Evolutionary conservation across 2,797 vertebrate genomes (phyloP).

Genomic region (Tolypeutes matacus): DNA sequence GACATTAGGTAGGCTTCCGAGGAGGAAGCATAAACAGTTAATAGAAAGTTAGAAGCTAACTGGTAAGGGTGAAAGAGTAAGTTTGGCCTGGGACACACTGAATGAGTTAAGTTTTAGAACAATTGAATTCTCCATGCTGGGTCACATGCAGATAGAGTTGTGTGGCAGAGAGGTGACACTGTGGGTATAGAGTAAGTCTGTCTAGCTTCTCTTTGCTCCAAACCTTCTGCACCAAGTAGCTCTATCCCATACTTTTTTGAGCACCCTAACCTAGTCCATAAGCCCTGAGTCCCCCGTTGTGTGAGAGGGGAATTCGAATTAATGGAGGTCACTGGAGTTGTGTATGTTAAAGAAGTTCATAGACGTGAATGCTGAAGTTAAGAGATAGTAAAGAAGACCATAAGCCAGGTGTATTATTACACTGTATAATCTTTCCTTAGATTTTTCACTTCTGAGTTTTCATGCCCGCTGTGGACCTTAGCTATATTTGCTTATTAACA

Average conservation of each 20-base stretch:
- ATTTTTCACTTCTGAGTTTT: not conserved
- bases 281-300: too few species aligned
- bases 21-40: not conserved
- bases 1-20: not conserved
- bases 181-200: not conserved
- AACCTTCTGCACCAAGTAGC: not conserved
- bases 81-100: not conserved
- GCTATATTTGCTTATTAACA: not conserved
- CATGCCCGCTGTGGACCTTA: not conserved
- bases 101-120: not conserved
- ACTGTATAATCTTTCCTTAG: not conserved
- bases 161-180: not conserved
- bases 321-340: not conserved
- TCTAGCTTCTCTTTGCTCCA: not conserved
- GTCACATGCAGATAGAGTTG: not conserved
- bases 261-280: not conserved
- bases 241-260: not conserved
- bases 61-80: not conserved
- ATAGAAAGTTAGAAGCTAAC: not conserved
- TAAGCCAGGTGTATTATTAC: not conserved
- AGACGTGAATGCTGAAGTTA: not conserved
- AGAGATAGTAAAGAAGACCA: not conserved
- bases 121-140: not conserved
- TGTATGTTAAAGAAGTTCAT: not conserved
- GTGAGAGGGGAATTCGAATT: not conserved